Conservation (phyloP, 2,888 invertebrate species). For the Embidobia sp. region DNA sequence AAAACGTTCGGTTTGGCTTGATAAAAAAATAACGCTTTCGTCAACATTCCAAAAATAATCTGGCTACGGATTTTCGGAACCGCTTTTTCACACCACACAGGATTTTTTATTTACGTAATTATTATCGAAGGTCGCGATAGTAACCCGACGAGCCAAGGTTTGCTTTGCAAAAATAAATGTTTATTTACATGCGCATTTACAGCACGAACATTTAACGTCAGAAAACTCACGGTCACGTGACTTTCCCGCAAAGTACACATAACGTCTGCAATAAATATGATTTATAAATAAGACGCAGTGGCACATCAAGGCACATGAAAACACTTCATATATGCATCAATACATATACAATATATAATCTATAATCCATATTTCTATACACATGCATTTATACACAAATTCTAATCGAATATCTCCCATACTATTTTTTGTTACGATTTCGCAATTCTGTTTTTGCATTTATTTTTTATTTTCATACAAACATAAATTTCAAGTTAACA, state of each 20-base stretch:
- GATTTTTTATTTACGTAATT: too few relatives aligned
- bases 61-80: too few relatives aligned
- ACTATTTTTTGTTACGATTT: too few relatives aligned
- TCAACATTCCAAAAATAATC: too few relatives aligned
- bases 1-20: too few relatives aligned
- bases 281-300: constrained; percentile 55
- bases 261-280: constrained; percentile 62
- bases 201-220: not conserved
- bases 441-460: constrained; percentile 1
- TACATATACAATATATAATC: constrained; percentile 52
- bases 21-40: too few relatives aligned
- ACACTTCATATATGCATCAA: constrained; percentile 50
- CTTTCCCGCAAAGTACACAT: constrained; percentile 14
- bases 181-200: constrained; percentile 8
- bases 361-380: constrained; percentile 32
- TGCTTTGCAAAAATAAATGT: too few relatives aligned
- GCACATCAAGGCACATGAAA: constrained; percentile 69
- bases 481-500: too few relatives aligned
- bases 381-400: constrained; percentile 43
- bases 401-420: too few relatives aligned
- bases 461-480: not conserved
- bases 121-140: too few relatives aligned
- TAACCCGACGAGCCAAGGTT: too few relatives aligned
- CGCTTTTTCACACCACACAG: too few relatives aligned
- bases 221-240: constrained; percentile 24